Evolutionary conservation across 1,140 invertebrate species (phyloP).

Genomic region (Xylocopa sonorina): DNA sequence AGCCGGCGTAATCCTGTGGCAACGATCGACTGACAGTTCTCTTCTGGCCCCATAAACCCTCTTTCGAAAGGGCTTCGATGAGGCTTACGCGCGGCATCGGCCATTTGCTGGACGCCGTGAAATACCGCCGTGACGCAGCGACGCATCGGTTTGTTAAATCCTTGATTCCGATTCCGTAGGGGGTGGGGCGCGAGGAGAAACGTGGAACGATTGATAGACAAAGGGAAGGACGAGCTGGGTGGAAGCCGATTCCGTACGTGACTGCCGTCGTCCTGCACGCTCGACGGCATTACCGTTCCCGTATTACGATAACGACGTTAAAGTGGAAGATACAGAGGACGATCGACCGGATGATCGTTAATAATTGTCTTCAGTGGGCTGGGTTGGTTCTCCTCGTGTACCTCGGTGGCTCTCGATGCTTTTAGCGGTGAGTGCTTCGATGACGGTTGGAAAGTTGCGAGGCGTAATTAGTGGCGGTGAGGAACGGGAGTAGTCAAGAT

Average conservation of each 20-base stretch:
- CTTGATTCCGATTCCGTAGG: background rate
- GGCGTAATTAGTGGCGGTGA: too few species aligned
- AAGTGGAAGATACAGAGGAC: slow-evolving; percentile 3
- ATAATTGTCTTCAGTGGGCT: background rate
- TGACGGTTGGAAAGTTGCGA: background rate
- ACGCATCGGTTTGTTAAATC: background rate
- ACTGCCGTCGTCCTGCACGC: background rate
- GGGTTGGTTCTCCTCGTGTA: background rate
- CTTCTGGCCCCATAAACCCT: slow-evolving; percentile 56
- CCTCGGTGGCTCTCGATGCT: background rate
- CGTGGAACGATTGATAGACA: slow-evolving; percentile 25
- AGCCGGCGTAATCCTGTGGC: slow-evolving; percentile 65
- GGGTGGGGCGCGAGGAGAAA: background rate
- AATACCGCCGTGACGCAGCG: slow-evolving; percentile 21
- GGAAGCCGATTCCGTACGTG: background rate
- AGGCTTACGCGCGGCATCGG: slow-evolving; percentile 43
- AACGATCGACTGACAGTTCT: slow-evolving; percentile 58
- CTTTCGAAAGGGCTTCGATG: slow-evolving; percentile 46
- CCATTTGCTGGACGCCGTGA: slow-evolving; percentile 52
- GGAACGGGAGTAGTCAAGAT: too few species aligned
- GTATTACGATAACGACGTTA: background rate
- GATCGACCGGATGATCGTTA: background rate
- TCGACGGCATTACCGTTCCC: background rate
- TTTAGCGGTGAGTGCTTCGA: background rate
- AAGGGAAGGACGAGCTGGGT: background rate